Base-by-base conservation (phyloP, 2,797 vertebrate genomes). In the Naso thynnoides region DNA sequence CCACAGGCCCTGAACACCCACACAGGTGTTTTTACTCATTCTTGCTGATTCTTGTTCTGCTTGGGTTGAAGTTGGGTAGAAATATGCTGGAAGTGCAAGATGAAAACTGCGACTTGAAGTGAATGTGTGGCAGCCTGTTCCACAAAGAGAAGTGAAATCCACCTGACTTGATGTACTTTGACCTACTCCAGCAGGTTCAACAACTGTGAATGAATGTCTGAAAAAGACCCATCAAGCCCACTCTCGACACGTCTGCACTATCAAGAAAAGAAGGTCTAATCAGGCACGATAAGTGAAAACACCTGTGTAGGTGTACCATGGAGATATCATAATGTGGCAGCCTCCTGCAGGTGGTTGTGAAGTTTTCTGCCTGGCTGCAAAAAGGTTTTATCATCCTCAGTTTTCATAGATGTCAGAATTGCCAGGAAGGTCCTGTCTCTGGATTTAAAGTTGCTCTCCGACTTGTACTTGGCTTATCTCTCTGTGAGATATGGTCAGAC, bases 371-470 rank as follows among this genome's bases (percentile, higher is more conserved):
- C 24, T 55, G 64, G 71, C 5, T 0, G 2, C 38, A 26, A 66
- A 63, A 73, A 55, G 39, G 38, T 69, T 50, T 70, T 56, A 74
- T 80, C 60, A 53, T 65, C 48, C 21, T 64, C 29, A 15, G 38
- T 63, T 76, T 66, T 59, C 49, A 66, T 23, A 71, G 65, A 69
- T 0, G 23, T 75, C 65, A 76, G 42, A 81, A 55, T 81, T 71
- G 47, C 19, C 18, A 38, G 44, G 10, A 63, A 71, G 7, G 63
- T 52, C 69, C 31, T 19, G 48, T 56, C 44, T 71, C 29, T 76
- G 73, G 60, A 76, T 81, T 81, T 70, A 60, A 69, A 73, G 70
- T 66, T 63, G 41, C 63, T 81, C 58, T 66, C 31, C 15, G 67
- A 54, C 65, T 74, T 66, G 62, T 55, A 38, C 47, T 55, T 0